A percentile compares a stretch with the other conserved stretches of the same genome.
These are phyloP conservation scores for Gymnobelideus leadbeateri DNA, from an alignment of 2,113 vertebrate species.

Conservation along the genomic window DNA sequence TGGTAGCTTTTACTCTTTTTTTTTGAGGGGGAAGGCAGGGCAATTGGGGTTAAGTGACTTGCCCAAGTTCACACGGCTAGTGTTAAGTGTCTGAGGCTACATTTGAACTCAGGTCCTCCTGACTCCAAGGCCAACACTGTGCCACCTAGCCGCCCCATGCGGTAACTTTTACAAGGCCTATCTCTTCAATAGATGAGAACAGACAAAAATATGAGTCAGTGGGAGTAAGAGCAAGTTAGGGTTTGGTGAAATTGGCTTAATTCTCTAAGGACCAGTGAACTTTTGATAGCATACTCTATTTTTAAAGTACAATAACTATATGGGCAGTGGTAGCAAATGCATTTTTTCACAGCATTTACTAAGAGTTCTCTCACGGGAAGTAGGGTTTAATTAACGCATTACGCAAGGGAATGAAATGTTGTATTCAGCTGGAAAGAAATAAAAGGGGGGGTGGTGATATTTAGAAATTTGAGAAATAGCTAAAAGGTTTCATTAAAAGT, in stretches of 20 bases:
- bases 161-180: slow-evolving; percentile 57
- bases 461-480: slow-evolving; percentile 14
- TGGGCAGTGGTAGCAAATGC: slow-evolving; percentile 74
- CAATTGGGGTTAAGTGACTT: too few species aligned
- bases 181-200: slow-evolving; percentile 71
- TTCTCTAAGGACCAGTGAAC: slow-evolving; percentile 72
- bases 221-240: slow-evolving; percentile 46
- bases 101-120: too few species aligned
- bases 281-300: slow-evolving; percentile 72
- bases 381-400: slow-evolving; percentile 74
- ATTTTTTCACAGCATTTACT: slow-evolving; percentile 72
- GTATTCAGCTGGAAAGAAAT: slow-evolving; percentile 72
- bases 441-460: background rate
- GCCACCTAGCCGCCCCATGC: slow-evolving; percentile 15
- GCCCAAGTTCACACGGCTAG: too few species aligned
- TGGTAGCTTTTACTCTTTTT: slow-evolving; percentile 48
- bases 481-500: slow-evolving; percentile 52
- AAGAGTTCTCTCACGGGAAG: slow-evolving; percentile 57
- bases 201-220: slow-evolving; percentile 72
- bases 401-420: slow-evolving; percentile 73
- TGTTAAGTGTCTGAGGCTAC: too few species aligned
- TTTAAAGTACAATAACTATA: slow-evolving; percentile 69
- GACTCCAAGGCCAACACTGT: too few species aligned
- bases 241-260: slow-evolving; percentile 67
- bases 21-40: too few species aligned